Percentiles rank a stretch among this genome's conserved stretches.
Evolutionary conservation across 2,888 invertebrate genomes (phyloP).

Genomic region (Leucophenga montana): DNA sequence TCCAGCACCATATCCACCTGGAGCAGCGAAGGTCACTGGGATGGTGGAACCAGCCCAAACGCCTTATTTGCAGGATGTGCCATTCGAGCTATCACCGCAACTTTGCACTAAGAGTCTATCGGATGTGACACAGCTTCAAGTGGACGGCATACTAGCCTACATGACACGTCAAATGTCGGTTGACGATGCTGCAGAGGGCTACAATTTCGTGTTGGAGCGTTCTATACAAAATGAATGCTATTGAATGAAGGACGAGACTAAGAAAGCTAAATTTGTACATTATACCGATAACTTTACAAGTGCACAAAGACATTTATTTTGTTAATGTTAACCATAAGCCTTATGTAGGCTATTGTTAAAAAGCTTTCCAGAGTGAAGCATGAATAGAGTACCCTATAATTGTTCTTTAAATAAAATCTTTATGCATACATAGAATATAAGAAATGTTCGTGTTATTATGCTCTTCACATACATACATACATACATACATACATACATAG

Average conservation of each 20-base stretch:
- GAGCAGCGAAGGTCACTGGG: not conserved
- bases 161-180: slow-evolving; percentile 65
- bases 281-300: too few relatives aligned
- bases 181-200: slow-evolving; percentile 62
- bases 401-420: too few relatives aligned
- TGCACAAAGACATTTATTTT: too few relatives aligned
- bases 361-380: too few relatives aligned
- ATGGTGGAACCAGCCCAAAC: slow-evolving; percentile 43
- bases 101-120: slow-evolving; percentile 55
- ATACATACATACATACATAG: too few relatives aligned
- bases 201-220: slow-evolving; percentile 65
- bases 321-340: too few relatives aligned
- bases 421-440: too few relatives aligned
- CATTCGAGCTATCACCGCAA: slow-evolving; percentile 66
- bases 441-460: too few relatives aligned
- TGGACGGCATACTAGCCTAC: slow-evolving; percentile 67
- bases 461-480: too few relatives aligned
- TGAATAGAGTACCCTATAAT: too few relatives aligned
- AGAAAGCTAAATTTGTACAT: not conserved
- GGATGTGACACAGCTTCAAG: slow-evolving; percentile 63
- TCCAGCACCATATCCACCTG: slow-evolving; percentile 48
- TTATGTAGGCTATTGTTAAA: too few relatives aligned
- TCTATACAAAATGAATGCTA: slow-evolving; percentile 66
- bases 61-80: slow-evolving; percentile 67
- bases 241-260: slow-evolving; percentile 34